A percentile compares a stretch with the other conserved stretches of the same genome.
phyloP scores from a whole-genome alignment of 2,888 invertebrate species.

The Macrosoma leucophasiata region DNA sequence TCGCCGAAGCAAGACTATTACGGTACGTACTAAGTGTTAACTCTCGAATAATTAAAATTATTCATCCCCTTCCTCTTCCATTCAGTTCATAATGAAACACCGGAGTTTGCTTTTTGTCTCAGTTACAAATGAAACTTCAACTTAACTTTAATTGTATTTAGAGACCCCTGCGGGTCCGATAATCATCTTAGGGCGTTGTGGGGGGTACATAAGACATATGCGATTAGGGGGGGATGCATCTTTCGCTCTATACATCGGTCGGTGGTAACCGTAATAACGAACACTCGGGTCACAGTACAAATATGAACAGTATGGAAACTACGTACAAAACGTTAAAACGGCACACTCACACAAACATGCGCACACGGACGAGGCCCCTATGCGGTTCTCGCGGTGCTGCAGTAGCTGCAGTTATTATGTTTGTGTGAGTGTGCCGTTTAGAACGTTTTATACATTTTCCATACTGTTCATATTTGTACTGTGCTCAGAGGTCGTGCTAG shows the following conservation, averaged over 20 bases:
- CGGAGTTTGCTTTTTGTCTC: neutral
- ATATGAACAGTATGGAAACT: too few relatives aligned
- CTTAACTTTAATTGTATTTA: neutral
- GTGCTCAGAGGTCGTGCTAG: too few relatives aligned
- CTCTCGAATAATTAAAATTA: conserved; percentile 56
- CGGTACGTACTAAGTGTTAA: conserved; percentile 51
- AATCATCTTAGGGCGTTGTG: conserved; percentile 1
- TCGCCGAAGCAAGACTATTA: conserved; percentile 31
- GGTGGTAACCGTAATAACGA: too few relatives aligned
- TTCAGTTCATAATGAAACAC: conserved; percentile 28
- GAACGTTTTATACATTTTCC: too few relatives aligned
- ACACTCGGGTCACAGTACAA: too few relatives aligned
- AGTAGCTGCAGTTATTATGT: too few relatives aligned
- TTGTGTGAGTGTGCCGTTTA: too few relatives aligned
- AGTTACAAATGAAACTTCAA: neutral
- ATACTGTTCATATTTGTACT: too few relatives aligned
- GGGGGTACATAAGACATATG: neutral
- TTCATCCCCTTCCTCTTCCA: conserved; percentile 35
- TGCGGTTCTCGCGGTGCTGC: too few relatives aligned
- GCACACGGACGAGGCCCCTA: too few relatives aligned
- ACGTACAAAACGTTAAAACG: too few relatives aligned
- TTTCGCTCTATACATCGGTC: neutral
- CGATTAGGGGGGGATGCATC: neutral
- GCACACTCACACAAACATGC: too few relatives aligned
- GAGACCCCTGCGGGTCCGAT: neutral